Conservation (phyloP, 2,113 vertebrate genomes). For the Vulpes ferrilata region DNA sequence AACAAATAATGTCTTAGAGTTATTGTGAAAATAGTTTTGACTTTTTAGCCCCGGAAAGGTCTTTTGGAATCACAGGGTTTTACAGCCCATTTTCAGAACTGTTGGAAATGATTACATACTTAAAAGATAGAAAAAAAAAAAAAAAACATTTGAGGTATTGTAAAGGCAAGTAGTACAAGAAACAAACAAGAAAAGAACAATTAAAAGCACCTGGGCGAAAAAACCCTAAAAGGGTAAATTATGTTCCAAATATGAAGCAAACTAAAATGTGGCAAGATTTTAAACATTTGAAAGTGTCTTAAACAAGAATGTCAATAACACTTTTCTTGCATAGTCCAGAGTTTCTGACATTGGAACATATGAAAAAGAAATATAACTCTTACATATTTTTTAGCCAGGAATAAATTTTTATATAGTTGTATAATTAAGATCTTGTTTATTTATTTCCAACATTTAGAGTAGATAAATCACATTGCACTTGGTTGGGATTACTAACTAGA, state of each 20-base stretch:
- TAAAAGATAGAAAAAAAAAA: neutral
- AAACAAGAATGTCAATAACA: neutral
- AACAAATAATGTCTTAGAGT: neutral
- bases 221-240: neutral
- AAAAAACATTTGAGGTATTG: neutral
- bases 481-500: neutral
- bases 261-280: neutral
- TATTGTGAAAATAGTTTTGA: neutral
- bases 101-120: neutral
- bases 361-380: constrained; percentile 28
- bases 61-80: neutral
- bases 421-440: neutral
- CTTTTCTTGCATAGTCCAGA: neutral
- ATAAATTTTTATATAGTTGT: neutral
- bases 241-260: neutral
- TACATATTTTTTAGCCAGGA: neutral
- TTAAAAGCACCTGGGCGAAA: constrained; percentile 2
- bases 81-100: neutral
- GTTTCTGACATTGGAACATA: neutral
- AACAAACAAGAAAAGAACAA: neutral
- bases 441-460: constrained; percentile 10
- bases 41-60: neutral
- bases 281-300: neutral
- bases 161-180: neutral
- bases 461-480: neutral